phyloP scores from a whole-genome alignment of 2,113 vertebrate genomes.

The Pteropus alecto region DNA sequence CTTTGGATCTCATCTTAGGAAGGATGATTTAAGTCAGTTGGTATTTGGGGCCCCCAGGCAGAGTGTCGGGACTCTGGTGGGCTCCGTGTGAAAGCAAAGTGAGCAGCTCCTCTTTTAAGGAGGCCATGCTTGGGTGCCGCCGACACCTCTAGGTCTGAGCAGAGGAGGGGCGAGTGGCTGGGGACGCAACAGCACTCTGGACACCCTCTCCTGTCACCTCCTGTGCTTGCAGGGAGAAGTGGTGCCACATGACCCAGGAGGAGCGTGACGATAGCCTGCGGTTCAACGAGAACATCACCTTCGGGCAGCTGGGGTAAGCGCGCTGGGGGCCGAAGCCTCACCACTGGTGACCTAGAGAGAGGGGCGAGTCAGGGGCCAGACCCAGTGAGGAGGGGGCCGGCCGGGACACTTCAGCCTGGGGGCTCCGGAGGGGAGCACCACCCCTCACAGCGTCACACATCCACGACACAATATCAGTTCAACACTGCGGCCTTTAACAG shows the following conservation, averaged over 20 bases:
- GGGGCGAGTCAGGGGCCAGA: neutral
- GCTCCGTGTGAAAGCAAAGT: neutral
- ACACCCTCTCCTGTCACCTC: neutral
- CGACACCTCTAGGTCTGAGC: neutral
- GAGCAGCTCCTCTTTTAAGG: neutral
- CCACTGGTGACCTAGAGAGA: neutral
- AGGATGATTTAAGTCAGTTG: no score
- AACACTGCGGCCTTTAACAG: neutral
- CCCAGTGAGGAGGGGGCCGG: neutral
- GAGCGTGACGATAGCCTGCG: constrained; percentile 94
- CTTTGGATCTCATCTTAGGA: no score
- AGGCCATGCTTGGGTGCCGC: fast-evolving
- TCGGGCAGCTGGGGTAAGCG: constrained; percentile 94
- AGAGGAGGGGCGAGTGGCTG: neutral
- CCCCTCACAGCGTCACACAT: neutral
- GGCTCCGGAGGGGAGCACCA: neutral
- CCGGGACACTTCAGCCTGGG: neutral
- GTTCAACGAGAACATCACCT: constrained; percentile 97
- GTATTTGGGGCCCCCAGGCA: fast-evolving
- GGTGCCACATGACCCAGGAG: constrained; percentile 98
- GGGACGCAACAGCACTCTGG: fast-evolving
- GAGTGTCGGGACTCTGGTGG: neutral
- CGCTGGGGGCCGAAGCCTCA: neutral
- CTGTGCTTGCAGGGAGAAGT: constrained; percentile 91
- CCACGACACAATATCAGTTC: neutral